These are phyloP conservation scores for Galbula dea DNA, from an alignment of 2,113 vertebrate genomes.

Conservation along the genomic window DNA sequence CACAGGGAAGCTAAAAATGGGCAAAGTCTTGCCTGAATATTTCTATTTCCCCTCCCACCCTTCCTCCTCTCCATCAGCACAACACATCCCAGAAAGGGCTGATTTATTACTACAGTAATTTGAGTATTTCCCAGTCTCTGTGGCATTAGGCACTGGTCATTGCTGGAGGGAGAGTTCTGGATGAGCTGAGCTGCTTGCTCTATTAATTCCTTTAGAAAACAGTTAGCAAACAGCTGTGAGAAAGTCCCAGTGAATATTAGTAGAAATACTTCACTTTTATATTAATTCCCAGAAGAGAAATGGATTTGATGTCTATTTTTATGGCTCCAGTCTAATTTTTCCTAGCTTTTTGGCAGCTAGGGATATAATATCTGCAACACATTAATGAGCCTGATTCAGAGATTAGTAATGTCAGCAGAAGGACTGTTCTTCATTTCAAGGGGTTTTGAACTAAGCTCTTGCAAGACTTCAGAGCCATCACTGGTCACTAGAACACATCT, in stretches of 20 bases:
- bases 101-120: background rate
- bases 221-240: background rate
- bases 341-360: slow-evolving; percentile 11
- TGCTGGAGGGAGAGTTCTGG: background rate
- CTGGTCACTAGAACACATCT: slow-evolving; percentile 16
- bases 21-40: background rate
- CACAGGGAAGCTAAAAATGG: background rate
- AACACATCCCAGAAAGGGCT: background rate
- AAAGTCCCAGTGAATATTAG: background rate
- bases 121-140: background rate
- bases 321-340: background rate
- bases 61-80: slow-evolving; percentile 3
- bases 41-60: background rate
- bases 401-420: slow-evolving; percentile 37
- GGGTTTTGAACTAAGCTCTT: slow-evolving; percentile 18
- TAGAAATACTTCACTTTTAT: background rate
- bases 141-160: background rate
- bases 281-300: slow-evolving; percentile 23
- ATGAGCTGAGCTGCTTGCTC: background rate
- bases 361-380: slow-evolving; percentile 15
- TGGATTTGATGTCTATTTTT: slow-evolving; percentile 45
- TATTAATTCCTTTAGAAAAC: background rate
- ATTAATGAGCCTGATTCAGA: slow-evolving; percentile 42
- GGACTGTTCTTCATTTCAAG: slow-evolving; percentile 16
- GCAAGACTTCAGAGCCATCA: slow-evolving; percentile 12